Percentiles rank a stretch among this genome's conserved stretches.
Evolutionary conservation across 2,797 vertebrate genomes (phyloP).

Genomic region (Rhinatrema bivittatum): DNA sequence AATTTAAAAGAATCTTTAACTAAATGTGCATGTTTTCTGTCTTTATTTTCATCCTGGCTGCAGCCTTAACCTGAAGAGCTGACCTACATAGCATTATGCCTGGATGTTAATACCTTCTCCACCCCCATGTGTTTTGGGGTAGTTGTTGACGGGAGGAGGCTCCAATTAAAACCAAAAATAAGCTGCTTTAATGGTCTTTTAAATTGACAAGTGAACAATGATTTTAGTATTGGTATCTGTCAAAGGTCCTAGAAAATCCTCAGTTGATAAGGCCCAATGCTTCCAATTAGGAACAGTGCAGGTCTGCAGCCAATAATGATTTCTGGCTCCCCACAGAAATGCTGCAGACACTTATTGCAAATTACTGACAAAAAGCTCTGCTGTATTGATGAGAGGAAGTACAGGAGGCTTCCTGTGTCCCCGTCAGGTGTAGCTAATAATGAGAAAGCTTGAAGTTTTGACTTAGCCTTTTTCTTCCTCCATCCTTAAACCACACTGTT

Average conservation of each 20-base stretch:
- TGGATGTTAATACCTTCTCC: conserved; percentile 15
- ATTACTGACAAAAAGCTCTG: conserved; percentile 95
- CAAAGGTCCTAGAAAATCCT: conserved; percentile 96
- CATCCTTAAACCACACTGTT: conserved; percentile 30
- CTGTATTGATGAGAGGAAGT: conserved; percentile 87
- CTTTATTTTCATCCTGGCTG: conserved; percentile 51
- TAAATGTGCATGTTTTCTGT: conserved; percentile 43
- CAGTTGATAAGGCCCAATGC: conserved; percentile 98
- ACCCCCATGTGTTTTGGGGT: conserved; percentile 35
- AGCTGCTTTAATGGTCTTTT: conserved; percentile 96
- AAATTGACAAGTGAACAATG: conserved; percentile 99
- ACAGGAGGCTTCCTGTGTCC: conserved; percentile 76
- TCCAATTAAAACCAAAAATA: conserved; percentile 96
- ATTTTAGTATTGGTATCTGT: conserved; percentile 99
- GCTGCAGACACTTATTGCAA: conserved; percentile 94
- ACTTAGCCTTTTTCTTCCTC: conserved; percentile 38
- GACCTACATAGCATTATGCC: conserved; percentile 52
- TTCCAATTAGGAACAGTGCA: conserved; percentile 93
- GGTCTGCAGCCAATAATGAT: conserved; percentile 94
- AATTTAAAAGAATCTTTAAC: conserved; percentile 48
- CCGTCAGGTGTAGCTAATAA: conserved; percentile 78
- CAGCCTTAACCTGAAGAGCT: conserved; percentile 49
- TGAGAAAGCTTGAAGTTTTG: conserved; percentile 55
- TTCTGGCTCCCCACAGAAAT: conserved; percentile 85
- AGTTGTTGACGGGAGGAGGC: conserved; percentile 64